Evolutionary conservation across 2,888 invertebrate species (phyloP).

Genomic region (Melipona bicolor): DNA sequence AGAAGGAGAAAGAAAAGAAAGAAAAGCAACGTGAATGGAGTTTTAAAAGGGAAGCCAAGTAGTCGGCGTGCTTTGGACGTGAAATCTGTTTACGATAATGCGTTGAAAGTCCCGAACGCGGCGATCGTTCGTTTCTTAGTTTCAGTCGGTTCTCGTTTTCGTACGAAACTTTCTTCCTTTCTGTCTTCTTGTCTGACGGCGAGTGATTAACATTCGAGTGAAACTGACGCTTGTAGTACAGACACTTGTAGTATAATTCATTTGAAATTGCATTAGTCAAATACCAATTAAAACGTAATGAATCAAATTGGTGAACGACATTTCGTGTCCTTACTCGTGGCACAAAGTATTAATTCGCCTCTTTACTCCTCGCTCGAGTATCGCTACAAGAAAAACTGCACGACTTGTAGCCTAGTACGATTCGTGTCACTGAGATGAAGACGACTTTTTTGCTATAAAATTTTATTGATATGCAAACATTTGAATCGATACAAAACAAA

Average conservation of each 20-base stretch:
- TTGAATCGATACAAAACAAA: too few relatives aligned
- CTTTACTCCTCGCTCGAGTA: background rate
- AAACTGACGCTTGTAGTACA: background rate
- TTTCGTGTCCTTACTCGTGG: background rate
- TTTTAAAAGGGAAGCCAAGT: background rate
- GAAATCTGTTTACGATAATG: background rate
- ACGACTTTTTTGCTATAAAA: too few relatives aligned
- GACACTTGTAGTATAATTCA: background rate
- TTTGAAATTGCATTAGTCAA: background rate
- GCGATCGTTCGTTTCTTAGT: background rate
- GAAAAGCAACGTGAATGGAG: background rate
- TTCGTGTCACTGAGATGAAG: too few relatives aligned
- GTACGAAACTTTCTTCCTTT: background rate
- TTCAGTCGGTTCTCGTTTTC: background rate
- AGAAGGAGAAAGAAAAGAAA: background rate
- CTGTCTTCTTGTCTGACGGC: background rate
- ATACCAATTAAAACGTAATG: background rate
- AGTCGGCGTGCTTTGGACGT: background rate
- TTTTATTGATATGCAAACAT: too few relatives aligned
- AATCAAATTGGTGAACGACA: conserved; percentile 1
- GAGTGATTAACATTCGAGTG: background rate
- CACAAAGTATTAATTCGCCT: background rate
- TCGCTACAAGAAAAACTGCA: too few relatives aligned
- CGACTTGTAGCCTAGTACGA: too few relatives aligned
- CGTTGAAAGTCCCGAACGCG: background rate